A percentile compares a stretch with the other conserved stretches of the same genome.
These are phyloP conservation scores for Phytoseiulus persimilis DNA, from an alignment of 2,888 invertebrate genomes.

Conservation along the genomic window DNA sequence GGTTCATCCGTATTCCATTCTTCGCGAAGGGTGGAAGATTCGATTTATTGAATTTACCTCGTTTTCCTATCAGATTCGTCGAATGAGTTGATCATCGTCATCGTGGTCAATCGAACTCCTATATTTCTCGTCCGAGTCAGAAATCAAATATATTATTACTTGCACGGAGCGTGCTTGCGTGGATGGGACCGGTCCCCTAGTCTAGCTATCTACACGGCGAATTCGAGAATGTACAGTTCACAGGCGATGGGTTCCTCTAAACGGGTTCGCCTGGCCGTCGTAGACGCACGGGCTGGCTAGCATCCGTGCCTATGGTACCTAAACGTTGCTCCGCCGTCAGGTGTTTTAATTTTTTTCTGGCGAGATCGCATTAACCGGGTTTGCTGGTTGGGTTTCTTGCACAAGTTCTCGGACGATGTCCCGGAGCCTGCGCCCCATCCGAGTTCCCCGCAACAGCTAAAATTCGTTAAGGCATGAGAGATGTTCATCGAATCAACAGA, in stretches of 20 bases:
- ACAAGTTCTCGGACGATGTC: too few relatives aligned
- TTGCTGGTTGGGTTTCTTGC: too few relatives aligned
- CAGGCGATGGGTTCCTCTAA: background rate
- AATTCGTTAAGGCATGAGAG: too few relatives aligned
- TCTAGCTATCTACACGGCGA: slow-evolving; percentile 25
- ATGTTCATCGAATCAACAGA: too few relatives aligned
- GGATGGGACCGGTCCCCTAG: background rate
- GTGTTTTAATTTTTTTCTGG: too few relatives aligned
- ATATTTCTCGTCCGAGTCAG: background rate
- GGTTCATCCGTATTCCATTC: background rate
- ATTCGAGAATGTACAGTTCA: background rate
- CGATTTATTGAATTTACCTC: background rate
- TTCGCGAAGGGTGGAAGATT: background rate
- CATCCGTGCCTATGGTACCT: too few relatives aligned
- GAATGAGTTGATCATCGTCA: background rate
- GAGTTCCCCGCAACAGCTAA: too few relatives aligned
- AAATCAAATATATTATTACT: background rate
- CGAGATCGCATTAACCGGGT: too few relatives aligned
- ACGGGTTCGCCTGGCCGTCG: too few relatives aligned
- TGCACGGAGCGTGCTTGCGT: background rate
- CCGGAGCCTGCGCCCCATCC: too few relatives aligned
- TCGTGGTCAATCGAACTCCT: background rate
- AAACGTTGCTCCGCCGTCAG: too few relatives aligned
- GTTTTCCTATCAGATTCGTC: background rate
- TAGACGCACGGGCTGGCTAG: too few relatives aligned